Percentiles rank a stretch among this genome's conserved stretches.
phyloP scores from a whole-genome alignment of 2,888 invertebrate species.

The Plagiodera versicolora region DNA sequence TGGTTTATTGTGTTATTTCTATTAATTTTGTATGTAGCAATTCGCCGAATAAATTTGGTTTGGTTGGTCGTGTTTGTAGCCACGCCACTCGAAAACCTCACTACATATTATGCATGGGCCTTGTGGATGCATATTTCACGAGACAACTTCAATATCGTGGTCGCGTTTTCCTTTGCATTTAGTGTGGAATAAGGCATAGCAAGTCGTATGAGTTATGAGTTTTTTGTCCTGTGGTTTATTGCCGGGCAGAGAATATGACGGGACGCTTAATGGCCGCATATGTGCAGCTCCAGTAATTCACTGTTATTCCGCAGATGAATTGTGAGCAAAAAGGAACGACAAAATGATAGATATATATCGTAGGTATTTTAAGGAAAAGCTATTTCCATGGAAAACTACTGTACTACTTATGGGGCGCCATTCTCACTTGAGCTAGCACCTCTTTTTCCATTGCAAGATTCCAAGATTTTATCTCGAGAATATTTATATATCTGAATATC shows the following conservation, averaged over 20 bases:
- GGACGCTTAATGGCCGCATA: conserved; percentile 10
- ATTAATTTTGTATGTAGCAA: too few species aligned
- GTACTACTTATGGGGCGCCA: too few species aligned
- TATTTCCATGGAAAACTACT: too few species aligned
- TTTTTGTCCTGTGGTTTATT: conserved; percentile 10
- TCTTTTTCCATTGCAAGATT: too few species aligned
- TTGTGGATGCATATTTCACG: neutral
- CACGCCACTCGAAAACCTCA: neutral
- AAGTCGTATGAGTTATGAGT: conserved; percentile 7
- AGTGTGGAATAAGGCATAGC: conserved; percentile 5
- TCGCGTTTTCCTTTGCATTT: conserved; percentile 9
- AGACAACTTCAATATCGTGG: neutral
- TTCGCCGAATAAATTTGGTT: too few species aligned
- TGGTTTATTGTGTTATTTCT: too few species aligned
- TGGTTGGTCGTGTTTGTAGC: neutral
- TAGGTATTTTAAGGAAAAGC: too few species aligned
- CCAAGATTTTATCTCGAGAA: too few species aligned
- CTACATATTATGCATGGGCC: neutral
- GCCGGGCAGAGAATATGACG: conserved; percentile 8
- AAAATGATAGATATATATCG: too few species aligned
- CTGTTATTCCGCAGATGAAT: neutral
- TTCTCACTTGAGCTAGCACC: too few species aligned
- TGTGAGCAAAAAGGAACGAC: neutral
- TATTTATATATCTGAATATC: too few species aligned
- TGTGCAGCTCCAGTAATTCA: conserved; percentile 5